These are phyloP conservation scores for Chironomus tentans DNA, from an alignment of 2,888 invertebrate genomes.

Conservation along the genomic window DNA sequence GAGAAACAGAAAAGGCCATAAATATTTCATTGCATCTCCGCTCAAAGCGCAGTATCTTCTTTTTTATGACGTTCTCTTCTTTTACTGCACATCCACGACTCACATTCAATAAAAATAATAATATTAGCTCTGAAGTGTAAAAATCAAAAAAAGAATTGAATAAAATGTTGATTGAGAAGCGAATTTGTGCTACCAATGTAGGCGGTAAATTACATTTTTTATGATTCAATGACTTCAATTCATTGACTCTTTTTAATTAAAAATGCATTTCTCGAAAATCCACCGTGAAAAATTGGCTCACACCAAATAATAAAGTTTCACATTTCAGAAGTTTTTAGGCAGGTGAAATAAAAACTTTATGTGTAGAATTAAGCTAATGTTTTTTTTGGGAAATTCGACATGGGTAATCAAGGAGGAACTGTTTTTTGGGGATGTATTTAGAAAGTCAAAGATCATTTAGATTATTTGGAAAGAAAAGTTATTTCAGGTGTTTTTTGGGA, in stretches of 20 bases:
- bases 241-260: background rate
- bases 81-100: too few species aligned
- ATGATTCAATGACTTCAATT: background rate
- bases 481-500: too few species aligned
- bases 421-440: background rate
- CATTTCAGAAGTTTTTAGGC: background rate
- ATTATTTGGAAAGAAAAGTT: background rate
- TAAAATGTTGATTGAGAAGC: too few species aligned
- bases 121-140: too few species aligned
- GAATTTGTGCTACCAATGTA: background rate
- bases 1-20: background rate
- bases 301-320: background rate
- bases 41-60: background rate
- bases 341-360: background rate
- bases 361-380: background rate
- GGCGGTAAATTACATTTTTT: background rate
- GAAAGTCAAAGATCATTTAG: too few species aligned
- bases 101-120: too few species aligned
- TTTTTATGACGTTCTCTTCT: too few species aligned
- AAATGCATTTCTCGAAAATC: background rate
- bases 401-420: background rate
- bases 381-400: background rate
- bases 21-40: background rate
- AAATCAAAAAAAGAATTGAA: too few species aligned
- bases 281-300: conserved; percentile 9